Evolutionary conservation across 1,140 invertebrate species (phyloP), one percentile per base, ranked within the genome.

Genomic region (Caerostris darwini): DNA sequence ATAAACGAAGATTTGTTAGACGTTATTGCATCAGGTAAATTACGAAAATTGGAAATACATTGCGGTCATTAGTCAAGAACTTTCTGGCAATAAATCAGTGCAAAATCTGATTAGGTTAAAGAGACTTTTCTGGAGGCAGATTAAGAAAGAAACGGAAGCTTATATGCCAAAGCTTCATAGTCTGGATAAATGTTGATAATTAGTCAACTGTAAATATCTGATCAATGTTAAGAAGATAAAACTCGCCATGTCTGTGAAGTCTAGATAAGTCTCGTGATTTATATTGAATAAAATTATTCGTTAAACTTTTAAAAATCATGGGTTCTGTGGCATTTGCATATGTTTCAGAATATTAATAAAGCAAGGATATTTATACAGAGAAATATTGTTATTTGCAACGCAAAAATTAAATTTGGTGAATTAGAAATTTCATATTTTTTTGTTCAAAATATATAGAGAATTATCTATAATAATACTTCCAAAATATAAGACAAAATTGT

Each of bases 21-120:
- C 34, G 50, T 50, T 12, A 77, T 53, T 77, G 71, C 71, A 77
- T 53, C 34, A 77, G 50, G 71, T 77, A 77, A 50, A 53, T 77
- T 53, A 50, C 71, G 8, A 53, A 50, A 77, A 77, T 77, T 34
- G 71, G 34, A 77, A 77, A 50, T 50, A 12, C 34, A 50, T 10
- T 50, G 71, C 34, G 64, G 5, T 64, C 86, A 88, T 88, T 64
- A 53, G 17, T 88, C 61, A 64, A 50, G n/a, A 53, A n/a, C 64
- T 64, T 5, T 4, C 50, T 53, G 59, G 53, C 58, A 50, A 88
- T 88, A 88, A 88, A 88, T 88, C 86, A 64, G 59, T 50, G 64
- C 12, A 14, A 64, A 88, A 88, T 88, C 86, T 19, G 56, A 88
- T 88, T 88, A 88, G 19, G 58, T 6, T 53, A 88, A 88, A 53